Evolutionary conservation across 2,797 vertebrate species (phyloP).

Genomic region (Merluccius polli): DNA sequence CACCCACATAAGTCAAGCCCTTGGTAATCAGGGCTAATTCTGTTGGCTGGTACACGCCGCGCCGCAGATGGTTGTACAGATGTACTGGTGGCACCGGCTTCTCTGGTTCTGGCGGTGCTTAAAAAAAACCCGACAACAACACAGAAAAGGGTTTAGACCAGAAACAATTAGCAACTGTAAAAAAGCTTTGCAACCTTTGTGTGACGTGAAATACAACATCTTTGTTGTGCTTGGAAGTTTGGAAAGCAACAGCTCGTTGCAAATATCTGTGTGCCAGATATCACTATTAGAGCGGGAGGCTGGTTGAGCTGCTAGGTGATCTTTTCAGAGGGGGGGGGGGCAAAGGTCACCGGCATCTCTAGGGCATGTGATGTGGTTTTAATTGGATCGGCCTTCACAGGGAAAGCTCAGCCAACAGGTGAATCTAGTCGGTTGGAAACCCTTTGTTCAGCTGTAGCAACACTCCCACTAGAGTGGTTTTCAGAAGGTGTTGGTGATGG

Average conservation of each 20-base stretch:
- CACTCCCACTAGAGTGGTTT: too few relatives aligned
- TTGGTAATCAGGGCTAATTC: constrained; percentile 88
- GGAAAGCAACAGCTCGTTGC: too few relatives aligned
- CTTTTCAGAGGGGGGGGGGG: too few relatives aligned
- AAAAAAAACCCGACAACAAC: not conserved
- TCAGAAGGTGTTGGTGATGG: not conserved
- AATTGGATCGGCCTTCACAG: not conserved
- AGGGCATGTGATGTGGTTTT: too few relatives aligned
- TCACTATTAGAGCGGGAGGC: too few relatives aligned
- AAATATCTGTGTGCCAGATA: too few relatives aligned
- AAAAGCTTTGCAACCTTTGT: too few relatives aligned
- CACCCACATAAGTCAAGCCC: constrained; percentile 74
- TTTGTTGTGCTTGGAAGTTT: too few relatives aligned
- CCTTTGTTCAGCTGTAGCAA: too few relatives aligned
- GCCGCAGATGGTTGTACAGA: constrained; percentile 78
- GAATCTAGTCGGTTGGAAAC: not conserved
- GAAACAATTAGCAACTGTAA: not conserved
- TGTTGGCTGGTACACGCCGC: constrained; percentile 88
- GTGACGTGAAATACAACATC: too few relatives aligned
- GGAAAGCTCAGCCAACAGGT: not conserved
- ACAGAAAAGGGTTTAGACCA: not conserved
- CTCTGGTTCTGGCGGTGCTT: constrained; percentile 58
- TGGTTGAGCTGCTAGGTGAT: too few relatives aligned
- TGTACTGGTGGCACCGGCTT: constrained; percentile 81
- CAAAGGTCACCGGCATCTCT: too few relatives aligned